Conservation (phyloP, 2,113 vertebrate species). For the Sciurus niger region DNA sequence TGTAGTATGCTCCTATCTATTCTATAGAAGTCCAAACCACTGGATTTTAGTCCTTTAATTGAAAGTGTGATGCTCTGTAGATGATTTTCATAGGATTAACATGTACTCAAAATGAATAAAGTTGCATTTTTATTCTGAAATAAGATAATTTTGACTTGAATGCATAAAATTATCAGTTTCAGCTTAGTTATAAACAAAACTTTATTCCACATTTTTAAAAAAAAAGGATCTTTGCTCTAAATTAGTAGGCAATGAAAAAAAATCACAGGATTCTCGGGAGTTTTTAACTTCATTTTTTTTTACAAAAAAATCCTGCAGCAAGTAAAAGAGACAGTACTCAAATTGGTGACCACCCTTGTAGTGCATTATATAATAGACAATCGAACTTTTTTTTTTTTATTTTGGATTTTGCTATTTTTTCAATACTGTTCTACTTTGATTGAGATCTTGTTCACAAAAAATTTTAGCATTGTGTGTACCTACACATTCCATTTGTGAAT, state of each 20-base stretch:
- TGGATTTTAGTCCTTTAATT: not conserved
- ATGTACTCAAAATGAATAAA: not conserved
- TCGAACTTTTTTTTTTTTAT: constrained; percentile 63
- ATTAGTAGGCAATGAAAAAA: constrained; percentile 65
- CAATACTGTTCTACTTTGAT: constrained; percentile 58
- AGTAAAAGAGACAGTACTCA: constrained; percentile 47
- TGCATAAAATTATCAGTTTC: not conserved
- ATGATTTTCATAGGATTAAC: not conserved
- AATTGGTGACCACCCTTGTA: constrained; percentile 53
- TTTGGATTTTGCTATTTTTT: constrained; percentile 54
- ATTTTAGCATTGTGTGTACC: constrained; percentile 58
- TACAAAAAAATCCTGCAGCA: constrained; percentile 41
- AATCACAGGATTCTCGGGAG: not conserved
- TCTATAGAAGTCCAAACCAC: not conserved
- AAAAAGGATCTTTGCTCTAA: not conserved
- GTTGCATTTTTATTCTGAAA: constrained; percentile 53
- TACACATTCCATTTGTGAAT: constrained; percentile 79
- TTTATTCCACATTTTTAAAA: not conserved
- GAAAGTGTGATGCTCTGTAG: not conserved
- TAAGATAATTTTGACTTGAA: constrained; percentile 23
- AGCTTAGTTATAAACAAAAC: not conserved
- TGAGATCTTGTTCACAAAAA: constrained; percentile 70
- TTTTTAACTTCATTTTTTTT: constrained; percentile 61
- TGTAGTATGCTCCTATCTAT: not conserved
- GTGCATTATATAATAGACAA: constrained; percentile 62